A percentile compares a stretch with the other conserved stretches of the same genome.
Evolutionary conservation across 1,140 invertebrate species (phyloP).

Genomic region (Nautilus pompilius): DNA sequence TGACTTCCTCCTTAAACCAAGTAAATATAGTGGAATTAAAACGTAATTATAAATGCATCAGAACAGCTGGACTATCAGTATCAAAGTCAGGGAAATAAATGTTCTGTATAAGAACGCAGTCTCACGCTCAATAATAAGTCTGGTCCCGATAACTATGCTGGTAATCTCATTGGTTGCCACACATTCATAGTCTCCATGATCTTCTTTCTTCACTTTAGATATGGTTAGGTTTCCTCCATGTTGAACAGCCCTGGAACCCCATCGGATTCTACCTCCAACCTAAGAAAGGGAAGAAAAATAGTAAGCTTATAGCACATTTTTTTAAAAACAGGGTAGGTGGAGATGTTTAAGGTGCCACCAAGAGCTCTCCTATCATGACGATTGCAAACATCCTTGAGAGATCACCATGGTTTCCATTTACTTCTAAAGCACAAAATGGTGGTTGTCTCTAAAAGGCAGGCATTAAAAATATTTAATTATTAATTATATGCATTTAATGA

Average conservation of each 20-base stretch:
- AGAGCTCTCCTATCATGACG: too few species aligned
- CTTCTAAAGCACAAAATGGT: too few species aligned
- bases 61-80: too few species aligned
- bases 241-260: constrained; percentile 11
- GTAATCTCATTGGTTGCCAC: constrained; percentile 92
- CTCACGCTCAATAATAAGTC: constrained; percentile 79
- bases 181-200: constrained; percentile 94
- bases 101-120: constrained; percentile 7
- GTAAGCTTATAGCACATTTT: background rate
- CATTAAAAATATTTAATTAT: too few species aligned
- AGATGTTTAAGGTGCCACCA: too few species aligned
- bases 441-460: too few species aligned
- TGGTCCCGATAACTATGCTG: constrained; percentile 83
- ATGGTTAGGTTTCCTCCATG: constrained; percentile 87
- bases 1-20: too few species aligned
- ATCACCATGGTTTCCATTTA: too few species aligned
- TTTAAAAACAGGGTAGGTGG: background rate
- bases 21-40: too few species aligned
- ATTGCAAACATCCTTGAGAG: too few species aligned
- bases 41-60: too few species aligned
- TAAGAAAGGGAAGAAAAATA: constrained; percentile 7
- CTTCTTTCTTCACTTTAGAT: constrained; percentile 76
- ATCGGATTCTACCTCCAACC: constrained; percentile 20
- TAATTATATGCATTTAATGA: too few species aligned
- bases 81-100: background rate